Conservation (phyloP, 2,113 vertebrate species). For the Junco hyemalis region DNA sequence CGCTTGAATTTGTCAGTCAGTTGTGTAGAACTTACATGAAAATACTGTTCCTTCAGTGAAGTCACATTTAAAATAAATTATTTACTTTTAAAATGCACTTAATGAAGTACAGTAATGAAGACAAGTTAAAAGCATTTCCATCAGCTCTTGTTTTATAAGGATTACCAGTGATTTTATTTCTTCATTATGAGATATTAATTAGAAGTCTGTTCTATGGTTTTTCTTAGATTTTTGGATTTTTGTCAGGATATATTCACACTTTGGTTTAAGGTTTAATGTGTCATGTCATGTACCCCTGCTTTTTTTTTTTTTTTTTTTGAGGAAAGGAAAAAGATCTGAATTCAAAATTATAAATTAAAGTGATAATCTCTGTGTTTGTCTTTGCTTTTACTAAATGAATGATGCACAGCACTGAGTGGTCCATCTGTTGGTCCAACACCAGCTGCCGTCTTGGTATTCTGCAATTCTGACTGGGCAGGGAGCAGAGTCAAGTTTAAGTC, state of each 20-base stretch:
- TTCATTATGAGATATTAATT: not conserved
- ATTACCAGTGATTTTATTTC: not conserved
- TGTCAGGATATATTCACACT: not conserved
- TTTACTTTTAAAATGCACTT: not conserved
- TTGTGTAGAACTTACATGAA: not conserved
- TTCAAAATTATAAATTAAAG: not conserved
- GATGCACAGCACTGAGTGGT: not conserved
- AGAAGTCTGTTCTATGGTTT: not conserved
- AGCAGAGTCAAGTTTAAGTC: not conserved
- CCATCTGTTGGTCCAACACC: not conserved
- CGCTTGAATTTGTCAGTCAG: not conserved
- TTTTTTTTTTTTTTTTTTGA: not conserved
- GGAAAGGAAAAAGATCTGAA: not conserved
- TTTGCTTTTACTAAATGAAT: not conserved
- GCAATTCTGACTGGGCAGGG: not conserved
- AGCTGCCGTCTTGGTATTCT: not conserved
- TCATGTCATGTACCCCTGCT: not conserved
- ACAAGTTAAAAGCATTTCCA: not conserved
- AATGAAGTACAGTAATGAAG: not conserved
- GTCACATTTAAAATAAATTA: not conserved
- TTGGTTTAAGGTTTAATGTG: not conserved
- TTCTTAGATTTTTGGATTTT: not conserved
- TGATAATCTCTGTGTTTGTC: not conserved
- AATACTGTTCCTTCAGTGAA: not conserved
- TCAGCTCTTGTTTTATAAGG: not conserved